Percentiles rank a stretch among this genome's conserved stretches.
These are phyloP conservation scores for Hesperia comma DNA, from an alignment of 2,888 invertebrate genomes.

Conservation along the genomic window DNA sequence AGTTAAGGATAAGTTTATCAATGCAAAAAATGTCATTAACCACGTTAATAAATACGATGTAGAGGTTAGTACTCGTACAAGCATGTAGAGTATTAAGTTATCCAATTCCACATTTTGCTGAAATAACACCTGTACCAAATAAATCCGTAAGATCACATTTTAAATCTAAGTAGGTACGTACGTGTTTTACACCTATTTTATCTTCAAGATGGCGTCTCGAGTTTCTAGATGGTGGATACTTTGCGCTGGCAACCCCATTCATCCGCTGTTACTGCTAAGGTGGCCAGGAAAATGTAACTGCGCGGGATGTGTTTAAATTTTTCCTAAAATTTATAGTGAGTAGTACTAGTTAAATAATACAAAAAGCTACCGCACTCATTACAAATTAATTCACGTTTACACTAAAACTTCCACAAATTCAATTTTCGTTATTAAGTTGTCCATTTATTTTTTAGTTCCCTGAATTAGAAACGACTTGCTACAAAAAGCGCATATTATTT, in stretches of 20 bases:
- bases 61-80: no score
- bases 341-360: no score
- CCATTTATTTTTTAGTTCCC: no score
- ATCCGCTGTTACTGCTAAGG: conserved; percentile 21
- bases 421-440: no score
- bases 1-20: no score
- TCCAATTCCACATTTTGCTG: conserved; percentile 2
- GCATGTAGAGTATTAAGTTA: not conserved
- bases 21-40: no score
- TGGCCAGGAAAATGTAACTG: not conserved
- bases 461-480: no score
- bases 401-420: no score
- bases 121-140: conserved; percentile 16
- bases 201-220: conserved; percentile 31
- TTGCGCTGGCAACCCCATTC: conserved; percentile 35
- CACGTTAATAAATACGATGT: not conserved
- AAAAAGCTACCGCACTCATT: no score
- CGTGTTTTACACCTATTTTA: conserved; percentile 37
- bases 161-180: conserved; percentile 31
- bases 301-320: not conserved
- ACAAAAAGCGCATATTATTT: no score
- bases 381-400: no score
- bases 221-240: conserved; percentile 32
- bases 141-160: conserved; percentile 25
- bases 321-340: no score